Evolutionary conservation across 1,140 invertebrate species (phyloP).

Genomic region (Augochlora pura): DNA sequence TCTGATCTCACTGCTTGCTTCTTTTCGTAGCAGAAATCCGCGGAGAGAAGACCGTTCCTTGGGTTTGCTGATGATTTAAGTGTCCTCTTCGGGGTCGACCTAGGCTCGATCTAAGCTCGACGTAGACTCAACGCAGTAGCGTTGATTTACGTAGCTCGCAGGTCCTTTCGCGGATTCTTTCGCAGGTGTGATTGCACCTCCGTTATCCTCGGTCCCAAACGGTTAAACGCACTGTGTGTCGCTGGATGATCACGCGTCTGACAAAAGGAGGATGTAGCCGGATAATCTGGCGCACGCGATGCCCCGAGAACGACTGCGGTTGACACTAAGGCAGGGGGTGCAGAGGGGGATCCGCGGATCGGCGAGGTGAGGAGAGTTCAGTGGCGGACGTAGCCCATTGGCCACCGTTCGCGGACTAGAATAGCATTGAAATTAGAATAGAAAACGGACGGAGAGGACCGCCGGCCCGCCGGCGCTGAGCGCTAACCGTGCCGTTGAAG

Average conservation of each 20-base stretch:
- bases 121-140: too few relatives aligned
- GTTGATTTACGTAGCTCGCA: too few relatives aligned
- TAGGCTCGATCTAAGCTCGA: too few relatives aligned
- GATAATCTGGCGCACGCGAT: constrained; percentile 64
- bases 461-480: constrained; percentile 12
- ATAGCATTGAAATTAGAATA: constrained; percentile 72
- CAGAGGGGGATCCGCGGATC: constrained; percentile 12
- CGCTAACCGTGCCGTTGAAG: neutral
- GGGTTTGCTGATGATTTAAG: too few relatives aligned
- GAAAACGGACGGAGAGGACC: constrained; percentile 51
- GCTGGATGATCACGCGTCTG: constrained; percentile 4
- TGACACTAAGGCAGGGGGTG: constrained; percentile 51
- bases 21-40: too few relatives aligned
- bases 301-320: constrained; percentile 62
- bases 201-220: neutral
- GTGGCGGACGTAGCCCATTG: constrained; percentile 57
- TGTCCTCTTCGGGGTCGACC: too few relatives aligned
- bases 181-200: too few relatives aligned
- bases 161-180: too few relatives aligned
- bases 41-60: too few relatives aligned
- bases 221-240: too few relatives aligned
- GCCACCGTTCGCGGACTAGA: constrained; percentile 63
- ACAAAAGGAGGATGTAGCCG: neutral
- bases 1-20: neutral
- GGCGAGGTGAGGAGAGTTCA: constrained; percentile 24